Evolutionary conservation across 2,888 invertebrate genomes (phyloP), one percentile per base, ranked within the genome.

Genomic region (Brassicogethes aeneus): DNA sequence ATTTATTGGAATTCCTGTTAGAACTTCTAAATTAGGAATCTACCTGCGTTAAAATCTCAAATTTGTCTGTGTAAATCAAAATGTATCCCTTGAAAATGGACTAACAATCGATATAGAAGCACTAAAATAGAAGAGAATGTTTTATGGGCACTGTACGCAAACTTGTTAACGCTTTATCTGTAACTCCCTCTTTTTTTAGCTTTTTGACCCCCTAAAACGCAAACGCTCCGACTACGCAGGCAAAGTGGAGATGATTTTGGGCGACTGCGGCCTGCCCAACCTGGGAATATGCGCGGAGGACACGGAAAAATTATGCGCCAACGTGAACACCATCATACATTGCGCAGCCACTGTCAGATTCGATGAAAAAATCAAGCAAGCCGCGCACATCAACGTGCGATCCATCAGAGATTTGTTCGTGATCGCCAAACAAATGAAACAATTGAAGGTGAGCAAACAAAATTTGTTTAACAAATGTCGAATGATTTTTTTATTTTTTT

Each of bases 271-370:
- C 32, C 8, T 10, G 13, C 12, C 10, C 3, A 70, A 70, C 44
- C 59, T 80, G 31, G 78, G 76, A 17, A 56, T 79, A 34, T 69
- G 66, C 43, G 56, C 65, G 2, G 62, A 70, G 15, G 74, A 78
- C 53, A 43, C 37, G 29, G 41, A 52, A 15, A 51, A 30, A 13
- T 52, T 77, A 14, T 60, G 63, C 16, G 65, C 72, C n/a, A 72
- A 80, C 50, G 78, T 83, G 23, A 67, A 72, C 37, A 68, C 82
- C 36, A 77, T 87, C 8, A 78, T 87, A 61, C 85, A 87, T 60
- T 79, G 79, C 34, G 86, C 86, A 2, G 86, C 85, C 1, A 85
- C 85, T 1, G 80, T 86, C 14, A 72, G 77, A 47, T 88, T 88
- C 59, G 82, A 85, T 58, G 85, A 86, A 58, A 75, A 74, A 35